Percentiles rank a stretch among this genome's conserved stretches.
phyloP scores from a whole-genome alignment of 2,888 invertebrate genomes.

The Drosophila buzzatii region DNA sequence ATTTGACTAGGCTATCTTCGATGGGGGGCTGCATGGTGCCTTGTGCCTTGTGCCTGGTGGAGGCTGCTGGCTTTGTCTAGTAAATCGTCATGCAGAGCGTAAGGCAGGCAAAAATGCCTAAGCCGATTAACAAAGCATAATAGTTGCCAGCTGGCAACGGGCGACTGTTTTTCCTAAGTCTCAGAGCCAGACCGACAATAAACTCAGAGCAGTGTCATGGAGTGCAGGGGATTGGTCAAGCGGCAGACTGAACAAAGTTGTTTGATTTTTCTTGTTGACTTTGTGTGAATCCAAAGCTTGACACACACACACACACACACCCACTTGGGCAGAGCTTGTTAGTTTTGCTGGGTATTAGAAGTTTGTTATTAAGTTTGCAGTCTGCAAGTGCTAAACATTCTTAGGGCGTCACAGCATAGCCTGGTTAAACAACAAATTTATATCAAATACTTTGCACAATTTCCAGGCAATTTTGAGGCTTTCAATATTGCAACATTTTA shows the following conservation, averaged over 20 bases:
- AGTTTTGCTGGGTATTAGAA: conserved; percentile 39
- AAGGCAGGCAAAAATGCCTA: conserved; percentile 62
- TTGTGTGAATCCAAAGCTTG: conserved; percentile 42
- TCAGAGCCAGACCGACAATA: conserved; percentile 58
- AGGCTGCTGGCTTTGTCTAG: conserved; percentile 66
- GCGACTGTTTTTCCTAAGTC: conserved; percentile 38
- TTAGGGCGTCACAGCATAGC: neutral
- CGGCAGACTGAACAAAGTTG: conserved; percentile 63
- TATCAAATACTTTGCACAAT: conserved; percentile 3
- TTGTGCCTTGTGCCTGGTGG: neutral
- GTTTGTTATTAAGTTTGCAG: conserved; percentile 37
- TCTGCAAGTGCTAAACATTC: conserved; percentile 34
- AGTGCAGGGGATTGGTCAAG: conserved; percentile 33
- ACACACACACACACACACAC: conserved; percentile 28
- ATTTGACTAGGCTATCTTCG: conserved; percentile 47
- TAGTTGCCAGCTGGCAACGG: conserved; percentile 52
- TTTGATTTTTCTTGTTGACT: conserved; percentile 76
- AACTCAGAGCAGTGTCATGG: conserved; percentile 43
- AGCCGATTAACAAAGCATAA: conserved; percentile 79
- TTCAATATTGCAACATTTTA: neutral
- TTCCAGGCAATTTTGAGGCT: neutral
- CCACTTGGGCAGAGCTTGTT: conserved; percentile 31
- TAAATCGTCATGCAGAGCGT: conserved; percentile 61
- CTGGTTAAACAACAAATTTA: conserved; percentile 10
- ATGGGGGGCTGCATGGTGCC: conserved; percentile 10